phyloP scores from a whole-genome alignment of 2,888 invertebrate species.

The Hirtodrosophila alboralis region DNA sequence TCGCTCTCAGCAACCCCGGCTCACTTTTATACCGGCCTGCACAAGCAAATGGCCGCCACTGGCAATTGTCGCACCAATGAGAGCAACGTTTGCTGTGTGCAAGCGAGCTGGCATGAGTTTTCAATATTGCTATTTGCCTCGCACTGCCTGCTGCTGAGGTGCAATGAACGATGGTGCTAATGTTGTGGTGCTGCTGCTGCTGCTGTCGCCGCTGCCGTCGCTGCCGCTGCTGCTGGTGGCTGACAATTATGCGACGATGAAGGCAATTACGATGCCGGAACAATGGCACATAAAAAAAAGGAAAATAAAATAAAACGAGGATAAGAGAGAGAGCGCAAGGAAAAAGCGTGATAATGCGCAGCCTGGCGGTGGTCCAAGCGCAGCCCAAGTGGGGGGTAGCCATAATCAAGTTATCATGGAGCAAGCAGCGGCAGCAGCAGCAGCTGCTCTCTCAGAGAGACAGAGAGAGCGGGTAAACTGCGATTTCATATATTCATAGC shows the following conservation, averaged over 20 bases:
- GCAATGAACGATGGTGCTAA: conserved; percentile 63
- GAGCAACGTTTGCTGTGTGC: conserved; percentile 5
- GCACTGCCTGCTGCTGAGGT: conserved; percentile 44
- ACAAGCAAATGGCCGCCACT: conserved; percentile 71
- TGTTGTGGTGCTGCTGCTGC: conserved; percentile 51
- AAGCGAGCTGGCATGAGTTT: conserved; percentile 43
- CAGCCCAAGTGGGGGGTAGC: conserved; percentile 25
- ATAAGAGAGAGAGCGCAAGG: conserved; percentile 29
- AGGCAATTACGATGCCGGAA: conserved; percentile 81
- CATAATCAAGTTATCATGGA: conserved; percentile 72
- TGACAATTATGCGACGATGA: conserved; percentile 82
- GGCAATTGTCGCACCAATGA: conserved; percentile 71
- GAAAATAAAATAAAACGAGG: no score
- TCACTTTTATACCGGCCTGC: conserved; percentile 75
- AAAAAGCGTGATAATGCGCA: conserved; percentile 45
- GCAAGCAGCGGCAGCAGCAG: conserved; percentile 30
- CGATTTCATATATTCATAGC: conserved; percentile 82
- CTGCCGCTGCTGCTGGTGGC: conserved; percentile 33
- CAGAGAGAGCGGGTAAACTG: conserved; percentile 57
- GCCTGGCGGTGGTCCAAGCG: conserved; percentile 41
- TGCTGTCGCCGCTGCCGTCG: conserved; percentile 17
- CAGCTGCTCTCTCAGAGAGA: conserved; percentile 17
- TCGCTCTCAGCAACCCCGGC: conserved; percentile 70
- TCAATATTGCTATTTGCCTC: conserved; percentile 14
- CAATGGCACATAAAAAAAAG: conserved; percentile 65